Percentiles rank a stretch among this genome's conserved stretches.
Evolutionary conservation across 1,140 invertebrate species (phyloP).

Genomic region (Orius laevigatus): DNA sequence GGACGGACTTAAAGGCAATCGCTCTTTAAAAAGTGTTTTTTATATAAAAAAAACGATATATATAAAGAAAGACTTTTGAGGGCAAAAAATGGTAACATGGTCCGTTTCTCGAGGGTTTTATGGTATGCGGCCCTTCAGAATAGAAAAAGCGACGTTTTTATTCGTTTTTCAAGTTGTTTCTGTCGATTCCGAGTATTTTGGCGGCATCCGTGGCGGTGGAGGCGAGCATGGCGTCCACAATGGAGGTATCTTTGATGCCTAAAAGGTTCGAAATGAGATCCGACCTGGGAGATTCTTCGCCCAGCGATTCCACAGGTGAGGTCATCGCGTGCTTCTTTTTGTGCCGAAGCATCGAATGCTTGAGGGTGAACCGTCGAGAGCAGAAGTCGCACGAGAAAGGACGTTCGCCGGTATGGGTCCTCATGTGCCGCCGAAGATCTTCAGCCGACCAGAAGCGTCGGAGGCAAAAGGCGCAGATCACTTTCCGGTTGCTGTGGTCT

Average conservation of each 20-base stretch:
- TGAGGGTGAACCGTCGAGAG: slow-evolving; percentile 67
- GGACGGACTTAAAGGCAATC: too few relatives aligned
- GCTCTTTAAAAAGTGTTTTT: too few relatives aligned
- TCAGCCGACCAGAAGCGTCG: slow-evolving; percentile 87
- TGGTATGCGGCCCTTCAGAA: too few relatives aligned
- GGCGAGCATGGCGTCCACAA: slow-evolving; percentile 67
- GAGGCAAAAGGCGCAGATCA: slow-evolving; percentile 81
- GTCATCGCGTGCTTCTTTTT: slow-evolving; percentile 54
- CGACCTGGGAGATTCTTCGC: slow-evolving; percentile 32
- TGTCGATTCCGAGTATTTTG: slow-evolving; percentile 57
- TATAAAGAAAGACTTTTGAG: too few relatives aligned
- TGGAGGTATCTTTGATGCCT: slow-evolving; percentile 69
- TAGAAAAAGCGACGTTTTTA: too few relatives aligned
- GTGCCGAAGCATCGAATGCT: slow-evolving; percentile 83
- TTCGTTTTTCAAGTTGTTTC: background rate
- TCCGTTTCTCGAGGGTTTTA: too few relatives aligned
- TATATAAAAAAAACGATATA: too few relatives aligned
- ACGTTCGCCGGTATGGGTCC: slow-evolving; percentile 69
- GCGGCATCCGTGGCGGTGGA: slow-evolving; percentile 66
- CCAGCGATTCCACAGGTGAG: background rate
- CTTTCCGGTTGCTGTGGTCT: slow-evolving; percentile 75
- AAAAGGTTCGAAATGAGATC: slow-evolving; percentile 79
- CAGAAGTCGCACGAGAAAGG: slow-evolving; percentile 70
- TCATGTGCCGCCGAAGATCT: slow-evolving; percentile 79
- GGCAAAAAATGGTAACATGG: too few relatives aligned